Conservation (phyloP, 1,140 invertebrate genomes). For the Bombus ignitus region DNA sequence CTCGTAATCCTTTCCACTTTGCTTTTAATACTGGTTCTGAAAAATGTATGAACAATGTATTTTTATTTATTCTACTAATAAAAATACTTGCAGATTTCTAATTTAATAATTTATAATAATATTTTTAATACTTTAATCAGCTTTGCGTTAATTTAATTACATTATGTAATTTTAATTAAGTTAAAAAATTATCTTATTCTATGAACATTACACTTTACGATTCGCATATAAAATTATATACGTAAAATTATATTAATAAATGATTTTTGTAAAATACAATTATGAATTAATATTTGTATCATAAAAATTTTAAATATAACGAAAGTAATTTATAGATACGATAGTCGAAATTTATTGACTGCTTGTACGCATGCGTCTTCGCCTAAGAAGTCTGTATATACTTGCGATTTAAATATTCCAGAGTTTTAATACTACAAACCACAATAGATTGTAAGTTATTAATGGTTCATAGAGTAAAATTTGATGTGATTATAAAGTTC, state of each 20-base stretch:
- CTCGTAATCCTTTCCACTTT: slow-evolving; percentile 82
- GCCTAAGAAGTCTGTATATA: slow-evolving; percentile 1
- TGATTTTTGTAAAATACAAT: neutral
- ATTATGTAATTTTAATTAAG: neutral
- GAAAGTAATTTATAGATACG: neutral
- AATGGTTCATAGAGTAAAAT: neutral
- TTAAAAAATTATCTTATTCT: neutral
- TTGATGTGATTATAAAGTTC: neutral
- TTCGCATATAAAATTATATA: neutral
- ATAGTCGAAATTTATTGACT: slow-evolving; percentile 36
- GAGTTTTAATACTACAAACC: neutral
- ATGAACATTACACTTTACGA: neutral
- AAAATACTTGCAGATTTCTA: neutral
- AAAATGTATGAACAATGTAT: slow-evolving; percentile 8
- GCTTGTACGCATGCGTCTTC: slow-evolving; percentile 37
- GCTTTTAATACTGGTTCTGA: slow-evolving; percentile 79
- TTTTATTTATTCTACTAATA: neutral
- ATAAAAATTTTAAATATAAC: neutral
- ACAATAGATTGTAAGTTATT: slow-evolving; percentile 21
- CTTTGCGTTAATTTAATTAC: neutral
- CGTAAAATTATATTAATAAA: neutral
- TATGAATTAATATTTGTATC: neutral
- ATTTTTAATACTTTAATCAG: neutral
- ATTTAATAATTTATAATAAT: neutral
- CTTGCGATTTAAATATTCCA: slow-evolving; percentile 19